phyloP scores from a whole-genome alignment of 1,140 invertebrate species.

The Brachionus rotundiformis region DNA sequence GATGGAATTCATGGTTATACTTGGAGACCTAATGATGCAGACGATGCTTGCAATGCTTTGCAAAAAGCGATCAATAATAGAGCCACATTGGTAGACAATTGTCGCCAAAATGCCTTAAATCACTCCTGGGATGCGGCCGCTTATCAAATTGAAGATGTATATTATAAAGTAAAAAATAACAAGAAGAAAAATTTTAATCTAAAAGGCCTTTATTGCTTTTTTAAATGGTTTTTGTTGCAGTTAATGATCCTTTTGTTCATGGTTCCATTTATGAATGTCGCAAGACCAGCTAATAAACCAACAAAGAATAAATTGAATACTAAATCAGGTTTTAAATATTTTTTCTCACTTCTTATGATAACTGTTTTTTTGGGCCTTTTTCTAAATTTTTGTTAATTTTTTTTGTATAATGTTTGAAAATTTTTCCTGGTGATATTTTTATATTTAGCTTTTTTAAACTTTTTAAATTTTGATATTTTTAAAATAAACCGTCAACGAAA shows the following conservation, averaged over 20 bases:
- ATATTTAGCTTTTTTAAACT: background rate
- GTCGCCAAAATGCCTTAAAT: constrained; percentile 36
- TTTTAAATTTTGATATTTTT: too few species aligned
- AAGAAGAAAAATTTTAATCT: background rate
- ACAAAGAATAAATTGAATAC: background rate
- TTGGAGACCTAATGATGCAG: constrained; percentile 41
- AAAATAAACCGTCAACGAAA: too few species aligned
- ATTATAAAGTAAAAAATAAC: background rate
- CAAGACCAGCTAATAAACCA: background rate
- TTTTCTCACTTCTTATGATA: background rate
- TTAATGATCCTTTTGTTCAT: constrained; percentile 17
- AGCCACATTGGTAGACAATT: background rate
- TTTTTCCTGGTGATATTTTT: constrained; percentile 1
- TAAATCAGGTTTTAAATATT: background rate
- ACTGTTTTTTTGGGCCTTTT: background rate
- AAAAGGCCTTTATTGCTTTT: background rate
- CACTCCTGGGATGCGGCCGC: constrained; percentile 46
- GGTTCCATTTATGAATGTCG: constrained; percentile 39
- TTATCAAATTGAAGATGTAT: constrained; percentile 28
- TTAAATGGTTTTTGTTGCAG: constrained; percentile 1
- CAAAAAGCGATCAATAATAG: constrained; percentile 8
- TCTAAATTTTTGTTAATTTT: background rate
- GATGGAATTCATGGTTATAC: constrained; percentile 46
- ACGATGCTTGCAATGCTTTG: constrained; percentile 17
- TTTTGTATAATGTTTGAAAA: background rate